Base-by-base conservation (phyloP, 2,888 invertebrate species). In the Acholoe squamosa region DNA sequence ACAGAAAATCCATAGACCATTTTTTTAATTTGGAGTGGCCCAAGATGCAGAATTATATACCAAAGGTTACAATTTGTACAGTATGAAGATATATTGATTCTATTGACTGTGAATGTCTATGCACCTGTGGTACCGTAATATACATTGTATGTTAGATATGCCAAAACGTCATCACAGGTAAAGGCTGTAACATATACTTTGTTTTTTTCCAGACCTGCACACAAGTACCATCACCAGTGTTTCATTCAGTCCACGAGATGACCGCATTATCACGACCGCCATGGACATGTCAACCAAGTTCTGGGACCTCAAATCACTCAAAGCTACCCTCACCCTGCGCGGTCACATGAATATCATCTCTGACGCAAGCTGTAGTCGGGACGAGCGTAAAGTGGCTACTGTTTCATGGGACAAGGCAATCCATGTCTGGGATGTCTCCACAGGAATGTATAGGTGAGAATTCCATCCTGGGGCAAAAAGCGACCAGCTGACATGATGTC, bases 351-450 rank as follows among this genome's bases (percentile, higher is more conserved):
- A 95, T 91, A 92, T 95, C 7, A 93, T 96, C 54, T 94, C 95
- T 28, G 92, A 93, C 91, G 95, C 94, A 91, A 93, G 94, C 89
- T 94, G 95, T 25, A 94, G 95, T 0, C 89, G 89, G 89, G 95
- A 95, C 93, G 95, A 95, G 91, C 92, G 95, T 25, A 94, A 94
- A 84, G 93, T 95, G 93, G 96, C 95, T 31, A 96, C 96, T 14
- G 94, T 94, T 16, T 95, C 95, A 7, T 96, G 95, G 95, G 96
- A 96, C 92, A 96, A 95, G 91, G 93, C 93, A 14, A 91, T 96
- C 5, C 92, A 93, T 19, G 91, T 95, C n/a, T 96, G 95, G 94
- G 96, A 96, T 91, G 94, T 96, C 25, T 93, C 95, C 0, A 95
- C 95, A 0, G 96, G 96, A 51, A 94, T 93, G 92, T 96, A 95